phyloP scores from a whole-genome alignment of 2,888 invertebrate species.

The Gasteruption jaculator region DNA sequence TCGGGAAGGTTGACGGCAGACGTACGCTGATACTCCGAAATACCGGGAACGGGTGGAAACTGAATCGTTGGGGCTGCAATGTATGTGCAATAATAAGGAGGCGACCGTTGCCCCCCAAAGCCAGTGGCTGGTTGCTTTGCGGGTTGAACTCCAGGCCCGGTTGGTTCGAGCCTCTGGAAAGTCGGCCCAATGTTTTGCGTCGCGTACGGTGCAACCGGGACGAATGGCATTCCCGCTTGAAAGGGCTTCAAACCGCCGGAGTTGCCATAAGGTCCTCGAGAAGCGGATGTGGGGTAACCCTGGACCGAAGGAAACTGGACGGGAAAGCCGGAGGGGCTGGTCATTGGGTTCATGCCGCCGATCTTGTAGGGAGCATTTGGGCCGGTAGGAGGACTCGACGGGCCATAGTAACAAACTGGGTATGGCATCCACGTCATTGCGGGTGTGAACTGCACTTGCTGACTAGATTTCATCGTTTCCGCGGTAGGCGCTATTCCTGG shows the following conservation, averaged over 20 bases:
- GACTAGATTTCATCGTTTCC: constrained; percentile 36
- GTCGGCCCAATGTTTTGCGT: too few species aligned
- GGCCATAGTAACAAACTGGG: constrained; percentile 32
- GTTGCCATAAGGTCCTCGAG: constrained; percentile 14
- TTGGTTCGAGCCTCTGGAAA: constrained; percentile 23
- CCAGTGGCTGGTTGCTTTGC: not conserved
- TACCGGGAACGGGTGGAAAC: constrained; percentile 29
- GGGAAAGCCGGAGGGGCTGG: constrained; percentile 18
- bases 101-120: constrained; percentile 5
- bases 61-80: constrained; percentile 33
- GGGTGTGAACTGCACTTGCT: constrained; percentile 37
- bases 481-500: constrained; percentile 27
- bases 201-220: too few species aligned
- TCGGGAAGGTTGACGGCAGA: constrained; percentile 8
- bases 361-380: not conserved
- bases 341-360: not conserved
- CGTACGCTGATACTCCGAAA: constrained; percentile 28
- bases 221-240: not conserved
- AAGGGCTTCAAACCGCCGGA: constrained; percentile 9
- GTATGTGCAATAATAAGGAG: constrained; percentile 35
- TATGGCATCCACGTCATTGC: constrained; percentile 31
- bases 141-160: constrained; percentile 15
- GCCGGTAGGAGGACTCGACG: constrained; percentile 4
- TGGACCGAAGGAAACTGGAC: constrained; percentile 17
- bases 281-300: constrained; percentile 9